These are phyloP conservation scores for Noctua janthina DNA, from an alignment of 2,888 invertebrate species.

Conservation along the genomic window DNA sequence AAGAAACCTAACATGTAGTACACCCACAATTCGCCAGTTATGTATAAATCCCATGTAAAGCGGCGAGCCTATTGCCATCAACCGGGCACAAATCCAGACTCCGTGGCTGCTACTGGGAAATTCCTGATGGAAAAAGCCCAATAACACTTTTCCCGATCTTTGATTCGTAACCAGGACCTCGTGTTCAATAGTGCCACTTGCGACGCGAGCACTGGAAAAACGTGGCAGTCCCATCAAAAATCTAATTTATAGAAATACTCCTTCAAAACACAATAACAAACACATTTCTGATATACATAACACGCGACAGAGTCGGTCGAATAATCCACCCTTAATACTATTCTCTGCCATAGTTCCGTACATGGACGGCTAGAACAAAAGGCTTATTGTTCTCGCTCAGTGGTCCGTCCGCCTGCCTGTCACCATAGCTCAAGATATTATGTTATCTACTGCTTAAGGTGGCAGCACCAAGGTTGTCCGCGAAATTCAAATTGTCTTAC, in stretches of 20 bases:
- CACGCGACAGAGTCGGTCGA: background rate
- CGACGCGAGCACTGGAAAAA: background rate
- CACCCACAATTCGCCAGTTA: background rate
- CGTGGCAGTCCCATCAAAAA: background rate
- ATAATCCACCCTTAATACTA: background rate
- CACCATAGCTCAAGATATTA: slow-evolving; percentile 8
- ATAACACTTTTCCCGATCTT: background rate
- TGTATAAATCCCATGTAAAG: background rate
- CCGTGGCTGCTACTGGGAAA: background rate
- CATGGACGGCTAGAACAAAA: slow-evolving; percentile 18
- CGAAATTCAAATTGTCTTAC: too few relatives aligned
- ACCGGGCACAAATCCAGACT: background rate
- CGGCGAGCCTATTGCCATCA: background rate
- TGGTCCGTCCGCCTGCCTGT: slow-evolving; percentile 3
- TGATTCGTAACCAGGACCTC: background rate
- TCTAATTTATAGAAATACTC: background rate
- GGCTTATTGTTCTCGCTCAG: slow-evolving; percentile 25
- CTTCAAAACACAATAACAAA: background rate
- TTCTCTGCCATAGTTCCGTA: background rate
- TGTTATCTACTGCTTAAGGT: background rate
- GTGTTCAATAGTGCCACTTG: background rate
- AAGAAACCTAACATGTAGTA: too few relatives aligned
- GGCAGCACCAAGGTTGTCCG: too few relatives aligned
- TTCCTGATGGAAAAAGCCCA: background rate
- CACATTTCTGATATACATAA: background rate